phyloP scores from a whole-genome alignment of 2,888 invertebrate species.

The Lasioglossum leucozonium region DNA sequence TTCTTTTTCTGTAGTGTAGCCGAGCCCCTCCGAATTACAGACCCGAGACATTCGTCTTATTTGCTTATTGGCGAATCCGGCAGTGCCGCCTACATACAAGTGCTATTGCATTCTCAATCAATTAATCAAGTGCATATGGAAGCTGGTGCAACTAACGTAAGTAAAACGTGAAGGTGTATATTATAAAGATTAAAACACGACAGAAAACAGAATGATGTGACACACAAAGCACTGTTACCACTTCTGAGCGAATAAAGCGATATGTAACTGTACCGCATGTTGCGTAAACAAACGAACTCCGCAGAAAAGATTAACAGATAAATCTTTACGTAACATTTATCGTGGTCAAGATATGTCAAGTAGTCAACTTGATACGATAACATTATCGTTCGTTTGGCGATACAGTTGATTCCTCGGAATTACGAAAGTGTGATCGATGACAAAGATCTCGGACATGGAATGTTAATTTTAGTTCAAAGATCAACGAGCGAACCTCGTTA shows the following conservation, averaged over 20 bases:
- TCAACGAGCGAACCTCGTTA: constrained; percentile 8
- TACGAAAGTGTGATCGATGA: constrained; percentile 16
- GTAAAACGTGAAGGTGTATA: background rate
- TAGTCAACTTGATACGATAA: background rate
- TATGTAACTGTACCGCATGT: background rate
- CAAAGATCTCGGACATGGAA: background rate
- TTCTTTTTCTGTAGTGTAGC: too few relatives aligned
- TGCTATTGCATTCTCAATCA: background rate
- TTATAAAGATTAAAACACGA: background rate
- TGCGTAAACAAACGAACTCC: background rate
- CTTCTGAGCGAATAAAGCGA: constrained; percentile 11
- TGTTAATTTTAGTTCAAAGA: constrained; percentile 30
- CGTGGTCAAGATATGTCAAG: background rate
- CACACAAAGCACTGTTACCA: background rate
- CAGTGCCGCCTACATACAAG: background rate
- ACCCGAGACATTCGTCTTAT: too few relatives aligned
- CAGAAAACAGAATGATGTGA: background rate
- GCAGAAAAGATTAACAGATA: background rate
- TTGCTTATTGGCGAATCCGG: too few relatives aligned
- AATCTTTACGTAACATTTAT: constrained; percentile 32
- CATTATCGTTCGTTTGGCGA: background rate
- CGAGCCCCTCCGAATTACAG: too few relatives aligned
- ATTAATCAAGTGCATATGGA: background rate
- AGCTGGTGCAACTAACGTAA: background rate
- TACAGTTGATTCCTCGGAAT: constrained; percentile 3